Evolutionary conservation across 2,888 invertebrate genomes (phyloP), one percentile per base, ranked within the genome.

Genomic region (Buathra laborator): DNA sequence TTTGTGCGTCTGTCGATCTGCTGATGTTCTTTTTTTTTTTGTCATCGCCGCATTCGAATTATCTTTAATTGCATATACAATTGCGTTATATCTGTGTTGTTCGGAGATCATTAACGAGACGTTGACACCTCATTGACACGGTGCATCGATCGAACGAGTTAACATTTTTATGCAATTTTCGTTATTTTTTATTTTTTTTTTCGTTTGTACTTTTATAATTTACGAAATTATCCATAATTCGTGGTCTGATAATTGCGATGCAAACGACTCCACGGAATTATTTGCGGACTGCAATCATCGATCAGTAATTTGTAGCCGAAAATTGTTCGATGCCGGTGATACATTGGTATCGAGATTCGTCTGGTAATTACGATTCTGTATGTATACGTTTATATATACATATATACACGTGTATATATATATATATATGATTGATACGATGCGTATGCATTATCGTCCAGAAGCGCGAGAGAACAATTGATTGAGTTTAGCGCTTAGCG

Each of bases 1-100:
- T 88, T 83, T 90, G 86, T 87, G 86, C 89, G 87, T 88, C 86
- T 89, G 89, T 88, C 87, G 86, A 87, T 89, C 81, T 88, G 86
- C 77, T 83, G 86, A 84, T 89, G 83, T 86, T 84, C 77, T 86
- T 86, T 77, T 79, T 86, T 84, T 77, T 86, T 86, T 77, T 79
- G 77, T 83, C 81, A 62, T 85, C 77, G 29, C 1, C 48, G 43
- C 48, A 56, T 56, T 56, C 12, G 37, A 56, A 10, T 56, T 24
- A 19, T 56, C 56, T 19, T 75, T 68, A 43, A 83, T 51, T 51
- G 71, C 37, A 76, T 32, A 72, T 84, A 76, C 37, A 19, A 56
- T 56, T 24, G 56, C 46, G 62, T 84, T 37, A 51, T 46, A 24
- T 70, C 64, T 56, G 53, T 53, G 19, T 74, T 56, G 67, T 29